A percentile compares a stretch with the other conserved stretches of the same genome.
These are phyloP conservation scores for Sterna hirundo DNA, from an alignment of 2,113 vertebrate species.

Conservation along the genomic window DNA sequence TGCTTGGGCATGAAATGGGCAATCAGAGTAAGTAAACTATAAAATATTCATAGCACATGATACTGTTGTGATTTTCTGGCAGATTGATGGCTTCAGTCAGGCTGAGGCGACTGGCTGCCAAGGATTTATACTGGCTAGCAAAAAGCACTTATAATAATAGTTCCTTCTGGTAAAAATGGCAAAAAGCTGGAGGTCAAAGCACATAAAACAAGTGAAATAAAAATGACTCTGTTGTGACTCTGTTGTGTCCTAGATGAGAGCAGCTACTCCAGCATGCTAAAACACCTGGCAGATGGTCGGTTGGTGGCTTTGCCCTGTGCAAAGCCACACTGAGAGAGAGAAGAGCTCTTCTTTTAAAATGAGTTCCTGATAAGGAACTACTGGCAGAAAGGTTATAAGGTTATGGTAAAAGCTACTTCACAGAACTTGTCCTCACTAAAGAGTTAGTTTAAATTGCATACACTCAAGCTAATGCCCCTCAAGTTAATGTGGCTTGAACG, in stretches of 20 bases:
- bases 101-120: constrained; percentile 4
- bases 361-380: not conserved
- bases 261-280: not conserved
- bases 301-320: not conserved
- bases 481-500: not conserved
- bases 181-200: constrained; percentile 29
- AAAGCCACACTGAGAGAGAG: not conserved
- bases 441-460: not conserved
- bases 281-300: not conserved
- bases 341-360: not conserved
- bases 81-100: constrained; percentile 38
- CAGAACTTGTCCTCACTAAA: not conserved
- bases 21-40: constrained; percentile 54
- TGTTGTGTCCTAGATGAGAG: not conserved
- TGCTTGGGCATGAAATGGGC: not conserved
- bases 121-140: not conserved
- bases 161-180: constrained; percentile 30
- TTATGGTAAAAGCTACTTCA: not conserved
- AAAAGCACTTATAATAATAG: constrained; percentile 21
- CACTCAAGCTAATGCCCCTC: not conserved
- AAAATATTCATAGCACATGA: constrained; percentile 48
- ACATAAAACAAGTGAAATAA: constrained; percentile 2
- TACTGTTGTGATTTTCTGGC: constrained; percentile 17
- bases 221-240: not conserved
- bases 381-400: not conserved